A percentile compares a stretch with the other conserved stretches of the same genome.
These are phyloP conservation scores for Monoplex corrugatus DNA, from an alignment of 2,888 invertebrate species.

Conservation along the genomic window DNA sequence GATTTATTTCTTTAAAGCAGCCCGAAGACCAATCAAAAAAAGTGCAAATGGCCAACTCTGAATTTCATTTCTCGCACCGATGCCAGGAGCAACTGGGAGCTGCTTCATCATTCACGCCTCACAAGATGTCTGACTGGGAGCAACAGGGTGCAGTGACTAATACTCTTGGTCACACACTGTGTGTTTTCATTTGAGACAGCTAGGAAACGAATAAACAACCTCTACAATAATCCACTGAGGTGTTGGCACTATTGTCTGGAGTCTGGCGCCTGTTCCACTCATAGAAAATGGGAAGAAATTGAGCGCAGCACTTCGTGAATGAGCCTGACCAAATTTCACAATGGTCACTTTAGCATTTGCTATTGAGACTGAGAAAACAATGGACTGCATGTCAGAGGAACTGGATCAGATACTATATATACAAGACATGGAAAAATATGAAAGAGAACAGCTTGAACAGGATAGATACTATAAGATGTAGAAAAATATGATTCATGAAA, in stretches of 20 bases:
- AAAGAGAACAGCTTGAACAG: not conserved
- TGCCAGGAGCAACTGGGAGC: too few species aligned
- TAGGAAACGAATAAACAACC: not conserved
- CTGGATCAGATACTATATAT: too few species aligned
- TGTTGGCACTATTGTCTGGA: not conserved
- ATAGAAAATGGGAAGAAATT: not conserved
- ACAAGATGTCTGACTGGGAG: not conserved
- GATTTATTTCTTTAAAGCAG: too few species aligned
- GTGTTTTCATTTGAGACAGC: not conserved
- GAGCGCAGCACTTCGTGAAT: not conserved
- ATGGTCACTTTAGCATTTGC: not conserved
- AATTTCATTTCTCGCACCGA: too few species aligned
- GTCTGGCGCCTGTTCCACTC: not conserved
- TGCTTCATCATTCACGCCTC: not conserved
- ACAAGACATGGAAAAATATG: not conserved
- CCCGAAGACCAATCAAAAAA: too few species aligned
- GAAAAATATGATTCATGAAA: not conserved
- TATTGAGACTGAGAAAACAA: not conserved
- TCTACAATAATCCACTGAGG: not conserved
- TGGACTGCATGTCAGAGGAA: not conserved
- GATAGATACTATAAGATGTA: too few species aligned
- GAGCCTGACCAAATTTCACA: not conserved
- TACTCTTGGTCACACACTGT: not conserved
- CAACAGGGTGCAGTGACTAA: not conserved
- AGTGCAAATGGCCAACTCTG: too few species aligned